Evolutionary conservation across 2,888 invertebrate species (phyloP).

Genomic region (Megalurothrips usitatus): DNA sequence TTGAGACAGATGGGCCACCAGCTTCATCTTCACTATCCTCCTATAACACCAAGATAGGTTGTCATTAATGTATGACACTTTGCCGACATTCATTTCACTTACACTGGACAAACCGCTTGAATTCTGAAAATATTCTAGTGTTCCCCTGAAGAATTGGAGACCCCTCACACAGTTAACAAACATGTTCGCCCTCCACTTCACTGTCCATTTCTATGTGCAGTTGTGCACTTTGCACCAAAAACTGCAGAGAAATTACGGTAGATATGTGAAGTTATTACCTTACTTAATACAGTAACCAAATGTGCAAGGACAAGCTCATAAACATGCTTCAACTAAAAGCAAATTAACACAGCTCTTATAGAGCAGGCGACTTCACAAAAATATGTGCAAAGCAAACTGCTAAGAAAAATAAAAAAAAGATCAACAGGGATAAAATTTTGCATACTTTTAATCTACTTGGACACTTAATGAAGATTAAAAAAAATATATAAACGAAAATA

Average conservation of each 20-base stretch:
- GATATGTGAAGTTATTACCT: too few relatives aligned
- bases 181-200: too few relatives aligned
- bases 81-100: neutral
- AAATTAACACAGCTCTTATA: neutral
- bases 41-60: conserved; percentile 31
- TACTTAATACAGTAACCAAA: neutral
- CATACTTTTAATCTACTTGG: neutral
- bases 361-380: neutral
- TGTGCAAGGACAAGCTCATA: neutral
- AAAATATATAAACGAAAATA: neutral
- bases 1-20: conserved; percentile 48
- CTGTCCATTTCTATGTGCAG: too few relatives aligned
- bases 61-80: neutral
- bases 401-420: neutral
- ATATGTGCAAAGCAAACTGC: neutral
- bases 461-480: neutral
- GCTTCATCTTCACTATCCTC: conserved; percentile 41
- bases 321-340: conserved; percentile 18
- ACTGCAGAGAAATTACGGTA: too few relatives aligned
- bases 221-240: too few relatives aligned
- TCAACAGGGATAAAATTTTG: neutral
- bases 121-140: neutral
- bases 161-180: too few relatives aligned
- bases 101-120: neutral
- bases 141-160: too few relatives aligned